Evolutionary conservation across 2,113 vertebrate genomes (phyloP), one percentile per base, ranked within the genome.

Genomic region (Esox niger): DNA sequence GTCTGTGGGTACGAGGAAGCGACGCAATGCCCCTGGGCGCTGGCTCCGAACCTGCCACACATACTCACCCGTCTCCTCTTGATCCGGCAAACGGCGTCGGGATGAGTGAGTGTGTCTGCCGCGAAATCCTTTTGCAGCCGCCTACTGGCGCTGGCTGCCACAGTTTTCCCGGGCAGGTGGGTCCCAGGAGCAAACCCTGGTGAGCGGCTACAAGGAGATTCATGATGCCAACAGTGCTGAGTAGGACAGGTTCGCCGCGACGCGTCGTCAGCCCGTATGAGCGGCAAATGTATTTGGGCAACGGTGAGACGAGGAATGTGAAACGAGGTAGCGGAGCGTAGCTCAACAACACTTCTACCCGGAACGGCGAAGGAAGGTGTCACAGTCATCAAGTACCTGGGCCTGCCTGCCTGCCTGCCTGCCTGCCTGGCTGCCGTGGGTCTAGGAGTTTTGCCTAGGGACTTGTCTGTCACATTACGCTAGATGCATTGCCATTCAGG

Each of bases 391-490:
- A 91, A 88, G 86, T 91, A 91, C 91, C 89, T 90, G 89, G 88
- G 87, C 85, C 86, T 79, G 85, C 88, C 84, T 76, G 84, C 89
- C 84, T 76, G 84, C 89, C 79, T 89, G 85, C 85, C 86, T 79
- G 85, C 88, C 84, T 76, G 84, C 89, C 84, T 76, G 84, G 89
- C 79, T 89, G 85, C 86, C 68, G 84, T 67, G 67, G 79, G 79
- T 86, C 79, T 82, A 82, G 80, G 76, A 82, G 75, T 91, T 88
- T 90, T 86, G 90, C 91, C 90, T 88, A 78, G 91, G 90, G 91
- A 92, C 89, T 88, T 84, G 86, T 90, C 91, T 93, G 91, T 93
- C 91, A 91, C 90, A 90, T 91, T 91, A 88, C 87, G 88, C 88
- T 84, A 89, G 89, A 91, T 79, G 88, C 88, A 84, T 91, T 90